Conservation (phyloP, 1,140 invertebrate genomes). For the Cepaea nemoralis region DNA sequence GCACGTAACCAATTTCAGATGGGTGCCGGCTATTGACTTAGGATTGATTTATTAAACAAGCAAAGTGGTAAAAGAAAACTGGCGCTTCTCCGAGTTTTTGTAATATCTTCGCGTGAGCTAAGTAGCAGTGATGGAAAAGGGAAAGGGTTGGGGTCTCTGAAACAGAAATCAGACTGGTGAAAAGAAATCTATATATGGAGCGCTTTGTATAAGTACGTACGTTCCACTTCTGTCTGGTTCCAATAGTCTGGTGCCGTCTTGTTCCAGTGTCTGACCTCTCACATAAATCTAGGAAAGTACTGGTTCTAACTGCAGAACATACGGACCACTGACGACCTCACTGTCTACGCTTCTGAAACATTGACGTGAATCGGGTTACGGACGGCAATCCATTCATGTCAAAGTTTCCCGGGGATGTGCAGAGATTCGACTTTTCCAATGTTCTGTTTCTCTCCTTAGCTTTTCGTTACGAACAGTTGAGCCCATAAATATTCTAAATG, state of each 20-base stretch:
- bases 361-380: no score
- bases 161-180: not conserved
- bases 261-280: not conserved
- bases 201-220: not conserved
- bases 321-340: no score
- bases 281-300: not conserved
- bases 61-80: not conserved
- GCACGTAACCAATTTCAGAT: constrained; percentile 15
- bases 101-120: no score
- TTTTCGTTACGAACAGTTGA: no score
- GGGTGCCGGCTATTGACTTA: constrained; percentile 7
- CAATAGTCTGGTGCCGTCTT: no score
- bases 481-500: no score
- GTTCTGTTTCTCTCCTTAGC: no score
- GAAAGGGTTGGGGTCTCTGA: not conserved
- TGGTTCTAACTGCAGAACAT: not conserved
- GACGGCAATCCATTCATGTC: no score
- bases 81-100: not conserved
- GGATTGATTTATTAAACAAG: not conserved
- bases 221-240: not conserved
- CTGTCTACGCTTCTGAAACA: no score
- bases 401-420: no score
- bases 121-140: no score
- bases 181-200: not conserved
- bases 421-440: no score